Conservation (phyloP, 1,140 invertebrate genomes). For the Dendrolimus punctatus region DNA sequence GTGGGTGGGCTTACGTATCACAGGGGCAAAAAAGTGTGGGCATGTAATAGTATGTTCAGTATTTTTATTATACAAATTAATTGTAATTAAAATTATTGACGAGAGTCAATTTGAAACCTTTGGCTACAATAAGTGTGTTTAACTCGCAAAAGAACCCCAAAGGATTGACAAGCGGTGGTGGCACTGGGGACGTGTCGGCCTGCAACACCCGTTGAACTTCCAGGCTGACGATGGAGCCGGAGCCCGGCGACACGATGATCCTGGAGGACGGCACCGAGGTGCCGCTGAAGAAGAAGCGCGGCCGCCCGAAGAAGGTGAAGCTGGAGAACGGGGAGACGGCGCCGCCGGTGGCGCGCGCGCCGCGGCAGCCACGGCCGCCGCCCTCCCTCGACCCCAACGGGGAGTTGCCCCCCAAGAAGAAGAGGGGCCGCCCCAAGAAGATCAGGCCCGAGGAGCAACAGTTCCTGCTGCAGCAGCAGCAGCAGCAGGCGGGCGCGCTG, state of each 20-base stretch:
- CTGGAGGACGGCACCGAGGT: conserved; percentile 76
- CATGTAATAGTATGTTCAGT: too few relatives aligned
- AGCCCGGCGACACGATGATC: conserved; percentile 64
- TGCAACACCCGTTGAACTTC: conserved; percentile 18
- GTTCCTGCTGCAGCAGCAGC: conserved; percentile 59
- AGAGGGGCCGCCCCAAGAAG: conserved; percentile 88
- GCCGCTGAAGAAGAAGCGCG: conserved; percentile 89
- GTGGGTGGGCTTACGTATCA: too few relatives aligned
- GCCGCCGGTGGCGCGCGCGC: conserved; percentile 71
- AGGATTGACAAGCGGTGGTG: conserved; percentile 6
- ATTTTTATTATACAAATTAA: too few relatives aligned
- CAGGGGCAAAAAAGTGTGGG: too few relatives aligned
- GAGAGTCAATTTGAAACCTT: too few relatives aligned
- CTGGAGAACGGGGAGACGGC: conserved; percentile 78
- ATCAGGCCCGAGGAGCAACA: conserved; percentile 76
- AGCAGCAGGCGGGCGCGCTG: conserved; percentile 31
- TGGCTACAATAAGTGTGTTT: too few relatives aligned
- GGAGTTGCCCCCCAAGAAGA: conserved; percentile 82
- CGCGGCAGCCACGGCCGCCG: conserved; percentile 66
- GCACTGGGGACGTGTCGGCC: too few relatives aligned
- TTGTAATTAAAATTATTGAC: too few relatives aligned
- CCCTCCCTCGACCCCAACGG: conserved; percentile 36
- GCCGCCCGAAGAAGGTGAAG: conserved; percentile 90
- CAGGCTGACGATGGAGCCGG: conserved; percentile 69
- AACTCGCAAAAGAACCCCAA: too few relatives aligned